Conservation (phyloP, 2,113 vertebrate species). For the Lates calcarifer region DNA sequence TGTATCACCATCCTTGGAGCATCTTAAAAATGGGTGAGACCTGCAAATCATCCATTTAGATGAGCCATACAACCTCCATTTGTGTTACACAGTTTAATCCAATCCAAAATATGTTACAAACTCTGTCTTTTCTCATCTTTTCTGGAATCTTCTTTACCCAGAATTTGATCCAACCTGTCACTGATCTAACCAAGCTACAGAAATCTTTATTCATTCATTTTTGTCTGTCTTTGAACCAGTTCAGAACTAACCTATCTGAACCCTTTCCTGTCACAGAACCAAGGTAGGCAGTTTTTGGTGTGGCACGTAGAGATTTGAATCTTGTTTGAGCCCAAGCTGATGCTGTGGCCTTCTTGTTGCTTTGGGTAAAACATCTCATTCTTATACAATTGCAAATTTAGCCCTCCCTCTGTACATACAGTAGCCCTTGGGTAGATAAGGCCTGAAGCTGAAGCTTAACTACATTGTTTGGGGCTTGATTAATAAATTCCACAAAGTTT, state of each 20-base stretch:
- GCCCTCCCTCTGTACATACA: too few relatives aligned
- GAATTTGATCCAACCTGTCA: background rate
- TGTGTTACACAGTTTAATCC: background rate
- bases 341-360: background rate
- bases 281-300: background rate
- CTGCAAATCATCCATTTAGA: background rate
- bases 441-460: too few relatives aligned
- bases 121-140: background rate
- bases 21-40: background rate
- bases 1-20: background rate
- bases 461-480: too few relatives aligned
- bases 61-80: background rate
- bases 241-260: background rate
- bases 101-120: background rate
- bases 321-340: background rate
- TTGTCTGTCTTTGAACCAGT: too few relatives aligned
- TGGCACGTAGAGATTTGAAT: background rate
- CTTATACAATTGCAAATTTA: too few relatives aligned
- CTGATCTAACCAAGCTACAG: too few relatives aligned
- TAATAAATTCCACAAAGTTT: too few relatives aligned
- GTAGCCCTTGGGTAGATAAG: too few relatives aligned
- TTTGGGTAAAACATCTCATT: background rate
- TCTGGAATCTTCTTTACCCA: background rate
- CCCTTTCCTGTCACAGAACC: background rate
- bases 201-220: too few relatives aligned